These are phyloP conservation scores for Sipha maydis DNA, from an alignment of 2,888 invertebrate genomes.

Conservation along the genomic window DNA sequence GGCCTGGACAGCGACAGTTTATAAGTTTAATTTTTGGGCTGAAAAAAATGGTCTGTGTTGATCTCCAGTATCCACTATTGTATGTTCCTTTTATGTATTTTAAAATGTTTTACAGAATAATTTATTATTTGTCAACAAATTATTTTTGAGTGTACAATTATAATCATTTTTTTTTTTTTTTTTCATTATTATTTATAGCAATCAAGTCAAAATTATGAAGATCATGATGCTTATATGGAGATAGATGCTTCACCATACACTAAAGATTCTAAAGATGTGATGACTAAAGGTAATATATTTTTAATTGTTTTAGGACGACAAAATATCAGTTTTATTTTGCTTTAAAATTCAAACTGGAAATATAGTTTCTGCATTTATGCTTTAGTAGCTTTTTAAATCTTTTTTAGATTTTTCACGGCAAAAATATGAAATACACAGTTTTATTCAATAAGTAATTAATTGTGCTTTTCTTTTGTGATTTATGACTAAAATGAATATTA, in stretches of 20 bases:
- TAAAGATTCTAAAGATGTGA: conserved; percentile 58
- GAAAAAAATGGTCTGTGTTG: no score
- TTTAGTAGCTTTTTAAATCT: conserved; percentile 52
- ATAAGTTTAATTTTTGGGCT: no score
- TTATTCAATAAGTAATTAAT: conserved; percentile 49
- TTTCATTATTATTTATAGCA: conserved; percentile 12
- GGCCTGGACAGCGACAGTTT: no score
- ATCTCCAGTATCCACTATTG: no score
- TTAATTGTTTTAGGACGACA: background rate
- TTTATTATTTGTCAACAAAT: background rate
- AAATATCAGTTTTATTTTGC: conserved; percentile 45
- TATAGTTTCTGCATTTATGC: conserved; percentile 46
- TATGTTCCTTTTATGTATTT: no score
- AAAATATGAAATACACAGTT: conserved; percentile 22
- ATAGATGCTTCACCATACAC: conserved; percentile 52
- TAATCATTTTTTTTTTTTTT: background rate
- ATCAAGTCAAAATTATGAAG: conserved; percentile 51
- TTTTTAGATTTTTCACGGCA: conserved; percentile 39
- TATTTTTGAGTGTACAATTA: background rate
- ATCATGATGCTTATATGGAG: conserved; percentile 53
- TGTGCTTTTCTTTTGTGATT: conserved; percentile 60
- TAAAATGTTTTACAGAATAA: background rate
- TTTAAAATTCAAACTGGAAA: conserved; percentile 37
- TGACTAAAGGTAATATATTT: conserved; percentile 59
- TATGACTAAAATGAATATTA: background rate